A percentile compares a stretch with the other conserved stretches of the same genome.
phyloP scores from a whole-genome alignment of 2,888 invertebrate species.

The Lasioglossum figueresi region DNA sequence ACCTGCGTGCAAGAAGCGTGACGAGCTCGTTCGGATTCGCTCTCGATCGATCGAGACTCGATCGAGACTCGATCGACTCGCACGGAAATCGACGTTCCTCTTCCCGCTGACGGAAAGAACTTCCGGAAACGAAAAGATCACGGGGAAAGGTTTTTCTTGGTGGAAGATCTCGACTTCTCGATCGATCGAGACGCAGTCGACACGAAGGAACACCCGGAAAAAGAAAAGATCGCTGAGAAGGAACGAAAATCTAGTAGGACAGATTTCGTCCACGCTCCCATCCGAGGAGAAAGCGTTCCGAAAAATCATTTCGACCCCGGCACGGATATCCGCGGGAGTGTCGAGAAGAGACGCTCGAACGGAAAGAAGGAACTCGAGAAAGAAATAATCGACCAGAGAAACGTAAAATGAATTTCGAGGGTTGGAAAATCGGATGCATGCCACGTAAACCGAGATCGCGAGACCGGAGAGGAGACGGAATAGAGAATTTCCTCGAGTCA shows the following conservation, averaged over 20 bases:
- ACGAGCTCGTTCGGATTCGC: not conserved
- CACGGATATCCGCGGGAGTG: not conserved
- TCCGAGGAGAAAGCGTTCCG: not conserved
- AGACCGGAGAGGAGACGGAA: conserved; percentile 2
- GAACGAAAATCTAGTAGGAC: too few species aligned
- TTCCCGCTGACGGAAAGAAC: too few species aligned
- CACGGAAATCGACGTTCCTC: too few species aligned
- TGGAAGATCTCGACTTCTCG: too few species aligned
- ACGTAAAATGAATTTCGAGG: not conserved
- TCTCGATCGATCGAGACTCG: not conserved
- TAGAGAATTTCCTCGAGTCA: conserved; percentile 29
- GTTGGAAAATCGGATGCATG: conserved; percentile 52
- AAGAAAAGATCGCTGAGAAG: not conserved
- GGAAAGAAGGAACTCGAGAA: not conserved
- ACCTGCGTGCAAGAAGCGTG: not conserved
- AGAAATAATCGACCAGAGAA: not conserved
- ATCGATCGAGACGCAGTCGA: too few species aligned
- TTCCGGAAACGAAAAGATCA: too few species aligned
- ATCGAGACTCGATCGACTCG: not conserved
- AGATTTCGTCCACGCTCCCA: too few species aligned
- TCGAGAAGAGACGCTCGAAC: not conserved
- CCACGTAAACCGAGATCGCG: conserved; percentile 50
- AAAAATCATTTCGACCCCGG: not conserved
- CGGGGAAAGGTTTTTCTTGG: too few species aligned
- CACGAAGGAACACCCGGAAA: not conserved